Evolutionary conservation across 2,888 invertebrate species (phyloP).

Genomic region (Spialia ferax): DNA sequence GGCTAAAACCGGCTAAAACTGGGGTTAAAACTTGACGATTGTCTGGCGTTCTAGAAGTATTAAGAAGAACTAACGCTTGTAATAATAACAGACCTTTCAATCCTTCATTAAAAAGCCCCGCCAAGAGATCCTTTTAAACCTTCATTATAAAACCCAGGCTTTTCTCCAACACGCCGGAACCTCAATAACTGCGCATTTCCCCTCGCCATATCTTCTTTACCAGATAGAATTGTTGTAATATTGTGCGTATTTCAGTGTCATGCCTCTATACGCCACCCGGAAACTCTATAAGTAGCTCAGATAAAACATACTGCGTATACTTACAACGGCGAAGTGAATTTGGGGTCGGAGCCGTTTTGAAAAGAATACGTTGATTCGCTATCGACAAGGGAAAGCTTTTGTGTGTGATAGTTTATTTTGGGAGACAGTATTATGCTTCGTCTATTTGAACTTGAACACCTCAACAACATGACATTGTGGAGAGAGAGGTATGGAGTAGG

Average conservation of each 20-base stretch:
- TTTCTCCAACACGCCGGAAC: neutral
- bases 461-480: neutral
- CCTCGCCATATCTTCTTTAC: conserved; percentile 20
- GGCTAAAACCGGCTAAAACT: too few relatives aligned
- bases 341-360: conserved; percentile 7
- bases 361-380: conserved; percentile 12
- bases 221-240: conserved; percentile 20
- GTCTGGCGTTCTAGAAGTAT: too few relatives aligned
- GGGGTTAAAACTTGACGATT: too few relatives aligned
- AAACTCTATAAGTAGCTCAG: conserved; percentile 7
- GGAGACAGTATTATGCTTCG: neutral
- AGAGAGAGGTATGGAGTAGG: too few relatives aligned
- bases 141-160: neutral
- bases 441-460: neutral
- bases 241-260: conserved; percentile 22
- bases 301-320: neutral
- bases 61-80: too few relatives aligned
- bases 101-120: neutral
- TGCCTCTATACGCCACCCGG: neutral
- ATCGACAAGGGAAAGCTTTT: conserved; percentile 15
- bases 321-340: neutral
- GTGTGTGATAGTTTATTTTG: neutral
- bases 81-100: too few relatives aligned
- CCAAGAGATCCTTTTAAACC: too few relatives aligned
- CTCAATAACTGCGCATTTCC: neutral